A percentile compares a stretch with the other conserved stretches of the same genome.
Conservation (phyloP, 2,797 vertebrate species). For the Hoplostethus mediterraneus region DNA sequence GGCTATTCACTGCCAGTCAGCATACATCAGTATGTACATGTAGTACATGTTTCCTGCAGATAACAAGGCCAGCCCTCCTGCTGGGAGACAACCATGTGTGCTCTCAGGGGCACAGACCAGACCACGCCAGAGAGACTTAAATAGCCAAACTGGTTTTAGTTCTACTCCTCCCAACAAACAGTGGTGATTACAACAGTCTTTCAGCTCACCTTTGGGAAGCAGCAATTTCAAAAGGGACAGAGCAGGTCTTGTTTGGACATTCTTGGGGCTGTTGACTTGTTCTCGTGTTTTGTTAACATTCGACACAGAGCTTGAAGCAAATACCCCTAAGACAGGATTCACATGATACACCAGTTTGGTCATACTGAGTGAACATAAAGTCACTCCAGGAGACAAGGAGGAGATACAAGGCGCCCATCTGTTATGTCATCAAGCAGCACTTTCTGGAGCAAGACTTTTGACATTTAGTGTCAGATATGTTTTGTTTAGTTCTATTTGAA, state of each 20-base stretch:
- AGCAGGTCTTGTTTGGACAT: slow-evolving; percentile 15
- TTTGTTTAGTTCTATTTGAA: not conserved
- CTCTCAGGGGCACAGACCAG: slow-evolving; percentile 13
- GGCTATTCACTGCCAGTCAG: slow-evolving; percentile 4
- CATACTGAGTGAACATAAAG: no score
- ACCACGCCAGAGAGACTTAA: slow-evolving; percentile 1
- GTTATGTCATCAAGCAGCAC: no score
- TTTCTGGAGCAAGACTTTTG: no score
- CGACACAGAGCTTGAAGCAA: not conserved
- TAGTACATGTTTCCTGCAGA: slow-evolving; percentile 49
- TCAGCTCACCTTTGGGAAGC: not conserved
- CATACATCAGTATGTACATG: slow-evolving; percentile 20
- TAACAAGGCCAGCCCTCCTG: slow-evolving; percentile 31
- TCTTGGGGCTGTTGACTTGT: not conserved
- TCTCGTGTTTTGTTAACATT: slow-evolving; percentile 2
- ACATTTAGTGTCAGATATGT: not conserved
- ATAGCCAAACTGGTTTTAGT: slow-evolving; percentile 21
- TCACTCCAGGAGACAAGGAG: no score
- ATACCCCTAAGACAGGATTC: not conserved
- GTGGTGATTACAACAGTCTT: not conserved
- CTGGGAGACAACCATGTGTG: slow-evolving; percentile 19
- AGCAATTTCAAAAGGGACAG: not conserved
- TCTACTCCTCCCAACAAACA: slow-evolving; percentile 10
- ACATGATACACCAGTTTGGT: no score
- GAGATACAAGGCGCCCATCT: no score